Base-by-base conservation (phyloP, 2,797 vertebrate genomes). In the Halcyon leucocephala region DNA sequence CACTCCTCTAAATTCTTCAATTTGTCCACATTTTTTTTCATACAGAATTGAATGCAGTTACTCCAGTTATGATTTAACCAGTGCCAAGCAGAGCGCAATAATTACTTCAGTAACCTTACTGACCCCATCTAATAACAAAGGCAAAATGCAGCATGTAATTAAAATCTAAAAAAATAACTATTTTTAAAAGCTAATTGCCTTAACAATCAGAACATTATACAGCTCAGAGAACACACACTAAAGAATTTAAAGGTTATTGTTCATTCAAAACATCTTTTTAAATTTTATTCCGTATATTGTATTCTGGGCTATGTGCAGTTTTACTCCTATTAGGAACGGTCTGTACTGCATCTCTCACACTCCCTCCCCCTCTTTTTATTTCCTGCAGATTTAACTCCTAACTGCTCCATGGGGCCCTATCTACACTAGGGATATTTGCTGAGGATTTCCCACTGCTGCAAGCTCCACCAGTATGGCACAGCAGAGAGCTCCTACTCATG, bases 41-140 rank as follows among this genome's bases (percentile, higher is more conserved):
- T 91, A 78, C 91, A 86, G 88, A 96, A 83, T 51, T 88, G 95
- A 96, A 78, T 51, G 48, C 73, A 70, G 94, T 89, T 94, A 95
- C 95, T 96, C 95, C 94, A 95, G 95, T 95, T 96, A 96, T 96
- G 94, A 93, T 96, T 95, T 96, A 97, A 96, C 95, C 93, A 95
- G 85, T 73, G 93, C 94, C 97, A 97, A 97, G 96, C 96, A 95
- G 97, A 97, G 97, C 91, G 92, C 95, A 97, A 97, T 97, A 97
- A 97, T 97, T 97, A 96, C 89, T 97, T 97, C 96, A 93, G 93
- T 93, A 96, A 97, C 97, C 96, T 96, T 96, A 97, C 91, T 97
- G 96, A 97, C 95, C 96, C 62, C 90, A 57, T 96, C 94, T 94
- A 93, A 95, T 96, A 97, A 97, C 97, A 97, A 97, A 97, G 95